These are phyloP conservation scores for Pyrrhia umbra DNA, from an alignment of 2,888 invertebrate genomes.

Conservation along the genomic window DNA sequence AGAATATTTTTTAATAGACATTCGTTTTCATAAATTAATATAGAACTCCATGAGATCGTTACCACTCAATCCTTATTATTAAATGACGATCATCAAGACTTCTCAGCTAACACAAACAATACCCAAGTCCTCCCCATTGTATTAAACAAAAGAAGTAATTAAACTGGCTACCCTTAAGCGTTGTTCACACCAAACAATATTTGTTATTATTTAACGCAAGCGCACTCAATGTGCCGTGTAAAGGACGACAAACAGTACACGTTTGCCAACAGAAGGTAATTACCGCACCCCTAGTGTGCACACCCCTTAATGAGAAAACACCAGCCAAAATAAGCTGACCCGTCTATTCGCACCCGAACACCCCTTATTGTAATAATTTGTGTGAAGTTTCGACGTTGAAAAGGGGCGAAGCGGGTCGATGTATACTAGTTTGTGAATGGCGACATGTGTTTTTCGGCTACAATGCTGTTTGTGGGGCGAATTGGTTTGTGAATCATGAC, in stretches of 20 bases:
- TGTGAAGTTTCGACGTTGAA: background rate
- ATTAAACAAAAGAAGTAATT: slow-evolving; percentile 75
- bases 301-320: slow-evolving; percentile 73
- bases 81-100: slow-evolving; percentile 30
- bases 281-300: slow-evolving; percentile 77
- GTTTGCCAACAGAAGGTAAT: slow-evolving; percentile 80
- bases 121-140: slow-evolving; percentile 41
- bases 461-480: slow-evolving; percentile 69
- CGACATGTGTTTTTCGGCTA: slow-evolving; percentile 77
- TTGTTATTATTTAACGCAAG: slow-evolving; percentile 83
- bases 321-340: slow-evolving; percentile 72
- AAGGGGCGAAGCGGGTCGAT: slow-evolving; percentile 60
- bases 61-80: background rate
- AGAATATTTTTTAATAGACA: background rate
- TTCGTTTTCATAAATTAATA: background rate
- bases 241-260: slow-evolving; percentile 76
- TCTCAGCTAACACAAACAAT: slow-evolving; percentile 22
- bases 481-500: slow-evolving; percentile 61
- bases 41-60: background rate
- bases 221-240: slow-evolving; percentile 74
- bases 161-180: slow-evolving; percentile 76
- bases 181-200: slow-evolving; percentile 78
- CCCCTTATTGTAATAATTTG: slow-evolving; percentile 24
- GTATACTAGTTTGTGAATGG: slow-evolving; percentile 70
- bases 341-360: slow-evolving; percentile 29